Conservation (phyloP, 2,888 invertebrate species). For the Drosophila quinaria region DNA sequence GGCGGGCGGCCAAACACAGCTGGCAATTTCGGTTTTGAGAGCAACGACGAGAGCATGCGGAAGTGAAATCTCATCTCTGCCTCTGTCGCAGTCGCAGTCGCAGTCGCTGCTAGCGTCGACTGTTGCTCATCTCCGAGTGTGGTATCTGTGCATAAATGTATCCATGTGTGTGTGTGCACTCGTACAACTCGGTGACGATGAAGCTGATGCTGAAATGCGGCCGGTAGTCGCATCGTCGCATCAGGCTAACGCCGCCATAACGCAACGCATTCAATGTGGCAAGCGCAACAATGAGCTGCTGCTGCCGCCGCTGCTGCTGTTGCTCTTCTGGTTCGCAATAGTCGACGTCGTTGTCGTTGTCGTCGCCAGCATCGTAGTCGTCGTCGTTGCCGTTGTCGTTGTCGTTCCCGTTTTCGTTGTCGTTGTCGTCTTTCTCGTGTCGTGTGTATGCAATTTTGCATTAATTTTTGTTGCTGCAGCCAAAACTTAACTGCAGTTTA, state of each 20-base stretch:
- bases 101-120: constrained; percentile 57
- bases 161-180: constrained; percentile 33
- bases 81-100: constrained; percentile 18
- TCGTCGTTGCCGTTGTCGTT: constrained; percentile 14
- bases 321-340: constrained; percentile 27
- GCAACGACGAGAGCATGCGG: constrained; percentile 66
- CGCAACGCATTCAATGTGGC: constrained; percentile 83
- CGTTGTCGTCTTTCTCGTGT: constrained; percentile 55
- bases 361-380: constrained; percentile 16
- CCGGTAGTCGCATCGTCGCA: constrained; percentile 82
- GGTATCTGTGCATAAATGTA: constrained; percentile 22
- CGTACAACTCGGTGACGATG: constrained; percentile 44
- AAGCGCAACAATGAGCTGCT: constrained; percentile 80
- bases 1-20: constrained; percentile 48
- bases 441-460: constrained; percentile 80
- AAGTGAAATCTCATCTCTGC: constrained; percentile 51
- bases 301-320: constrained; percentile 38
- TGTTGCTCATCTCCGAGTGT: constrained; percentile 75
- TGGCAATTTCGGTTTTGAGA: constrained; percentile 55
- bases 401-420: constrained; percentile 31
- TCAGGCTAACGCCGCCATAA: constrained; percentile 81
- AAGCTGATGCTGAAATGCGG: constrained; percentile 73
- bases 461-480: constrained; percentile 77
- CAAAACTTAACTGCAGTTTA: constrained; percentile 75
- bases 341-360: constrained; percentile 12